Evolutionary conservation across 2,888 invertebrate species (phyloP).

Genomic region (Volucella bombylans): DNA sequence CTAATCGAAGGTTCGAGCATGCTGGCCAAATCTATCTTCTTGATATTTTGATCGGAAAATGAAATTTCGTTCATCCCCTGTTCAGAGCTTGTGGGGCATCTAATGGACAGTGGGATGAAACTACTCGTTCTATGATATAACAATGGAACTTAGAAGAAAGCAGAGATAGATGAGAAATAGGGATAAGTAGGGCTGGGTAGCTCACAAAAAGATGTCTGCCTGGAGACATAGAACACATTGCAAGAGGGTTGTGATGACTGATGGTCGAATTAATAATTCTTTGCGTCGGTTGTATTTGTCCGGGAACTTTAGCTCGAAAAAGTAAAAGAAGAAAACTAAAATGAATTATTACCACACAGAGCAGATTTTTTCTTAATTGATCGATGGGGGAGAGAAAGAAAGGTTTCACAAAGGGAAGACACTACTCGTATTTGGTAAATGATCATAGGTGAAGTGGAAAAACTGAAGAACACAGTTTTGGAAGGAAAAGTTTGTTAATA

Average conservation of each 20-base stretch:
- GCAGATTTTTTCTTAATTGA: constrained; percentile 47
- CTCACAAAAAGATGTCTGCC: constrained; percentile 13
- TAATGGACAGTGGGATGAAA: not conserved
- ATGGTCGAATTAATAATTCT: constrained; percentile 49
- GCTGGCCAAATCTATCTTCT: constrained; percentile 51
- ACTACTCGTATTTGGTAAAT: constrained; percentile 1
- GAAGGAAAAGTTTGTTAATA: too few species aligned
- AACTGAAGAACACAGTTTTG: too few species aligned
- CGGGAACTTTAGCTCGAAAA: not conserved
- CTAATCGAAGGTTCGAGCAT: not conserved
- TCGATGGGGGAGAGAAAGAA: constrained; percentile 23
- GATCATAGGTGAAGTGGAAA: not conserved
- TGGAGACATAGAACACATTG: not conserved
- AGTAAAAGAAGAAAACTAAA: not conserved
- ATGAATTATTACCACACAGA: constrained; percentile 4
- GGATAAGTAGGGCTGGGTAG: not conserved
- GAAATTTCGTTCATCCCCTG: constrained; percentile 32
- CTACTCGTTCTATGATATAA: constrained; percentile 3
- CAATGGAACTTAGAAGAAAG: constrained; percentile 13
- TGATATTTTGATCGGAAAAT: constrained; percentile 54
- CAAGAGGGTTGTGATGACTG: constrained; percentile 41
- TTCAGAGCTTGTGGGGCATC: not conserved
- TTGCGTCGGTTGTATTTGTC: constrained; percentile 15
- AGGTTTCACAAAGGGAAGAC: constrained; percentile 6
- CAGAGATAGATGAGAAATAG: constrained; percentile 1